Base-by-base conservation (phyloP, 2,888 invertebrate genomes). In the Hoplodrina ambigua region DNA sequence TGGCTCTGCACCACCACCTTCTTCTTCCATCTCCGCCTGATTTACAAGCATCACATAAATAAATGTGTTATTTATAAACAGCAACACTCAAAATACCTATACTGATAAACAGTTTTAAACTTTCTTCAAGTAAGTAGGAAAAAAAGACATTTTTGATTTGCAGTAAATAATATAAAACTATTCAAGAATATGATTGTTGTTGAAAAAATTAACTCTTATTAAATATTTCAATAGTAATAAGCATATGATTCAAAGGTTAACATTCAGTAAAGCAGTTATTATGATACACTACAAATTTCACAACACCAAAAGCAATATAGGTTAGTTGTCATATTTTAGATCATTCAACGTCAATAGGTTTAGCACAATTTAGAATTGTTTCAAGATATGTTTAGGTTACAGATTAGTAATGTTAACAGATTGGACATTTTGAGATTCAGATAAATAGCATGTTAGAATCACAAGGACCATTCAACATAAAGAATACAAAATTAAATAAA, bases 401-500 rank as follows among this genome's bases (percentile, higher is more conserved):
- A 78, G 59, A 84, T 89, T 88, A 91, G 88, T 87, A 85, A 78
- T 85, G 86, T 87, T 87, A 87, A 85, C 57, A 87, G 57, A 80
- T 70, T 74, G 75, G 56, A 65, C 68, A 71, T 66, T 66, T 72
- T 72, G 82, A 86, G 85, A 85, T 80, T 78, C 70, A 85, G 71
- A 81, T 84, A 74, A 83, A 83, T 75, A 87, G 82, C 80, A 86
- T 92, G 96, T 96, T 96, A 96, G 95, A 96, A 95, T 93, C 91
- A 96, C 96, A 95, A 96, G 96, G 96, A 96, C 96, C 95, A 96
- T 96, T 94, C 94, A 94, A 94, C 92, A 94, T 92, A 88, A 86
- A 92, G 84, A 91, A 93, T 91, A 93, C 89, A 90, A 25, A 25
- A 25, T 25, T 25, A 25, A 91, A 89, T 87, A 84, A 87, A 88